Evolutionary conservation across 2,113 vertebrate species (phyloP), one percentile per base, ranked within the genome.

Genomic region (Hemichromis elongatus): DNA sequence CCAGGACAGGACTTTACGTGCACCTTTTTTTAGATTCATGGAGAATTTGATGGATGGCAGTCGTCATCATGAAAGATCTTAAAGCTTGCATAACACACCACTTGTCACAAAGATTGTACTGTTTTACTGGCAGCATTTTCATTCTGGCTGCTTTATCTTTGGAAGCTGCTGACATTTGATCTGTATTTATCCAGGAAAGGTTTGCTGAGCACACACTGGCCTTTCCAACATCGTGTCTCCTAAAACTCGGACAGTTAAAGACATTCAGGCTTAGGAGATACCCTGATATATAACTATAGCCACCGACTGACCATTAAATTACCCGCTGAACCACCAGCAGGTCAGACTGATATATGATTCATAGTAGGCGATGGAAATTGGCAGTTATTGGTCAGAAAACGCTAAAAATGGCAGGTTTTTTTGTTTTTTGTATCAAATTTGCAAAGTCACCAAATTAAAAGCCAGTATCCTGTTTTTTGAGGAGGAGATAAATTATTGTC

Each of bases 131-230:
- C 45, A 45, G 19, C 57, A 7, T 84, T 88, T 88, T 80, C 47
- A 40, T 73, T 47, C 5, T 11, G 47, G 90, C 73, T 78, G 45
- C 50, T 57, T 87, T 55, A 80, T 88, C 50, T 89, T 84, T 85
- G 47, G 81, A 90, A 82, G 82, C 59, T 35, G 35, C 47, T 61
- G 61, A 82, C 50, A 37, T 88, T 91, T 87, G 13, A 88, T 53
- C 68, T 81, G 40, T 79, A 81, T 86, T 77, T 83, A 56, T 84
- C 42, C 28, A 59, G 42, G 8, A 24, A 54, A 55, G 6, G 26
- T 78, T 86, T 86, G 70, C 56, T 75, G 45, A 87, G 75, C 66
- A 84, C 73, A 83, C 77, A 82, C 47, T 5, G 7, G 7, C 55
- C 54, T 52, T 79, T 80, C 50, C 35, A 52, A 47, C 14, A 18